Evolutionary conservation across 2,797 vertebrate species (phyloP), one percentile per base, ranked within the genome.

Genomic region (Liasis olivaceus): DNA sequence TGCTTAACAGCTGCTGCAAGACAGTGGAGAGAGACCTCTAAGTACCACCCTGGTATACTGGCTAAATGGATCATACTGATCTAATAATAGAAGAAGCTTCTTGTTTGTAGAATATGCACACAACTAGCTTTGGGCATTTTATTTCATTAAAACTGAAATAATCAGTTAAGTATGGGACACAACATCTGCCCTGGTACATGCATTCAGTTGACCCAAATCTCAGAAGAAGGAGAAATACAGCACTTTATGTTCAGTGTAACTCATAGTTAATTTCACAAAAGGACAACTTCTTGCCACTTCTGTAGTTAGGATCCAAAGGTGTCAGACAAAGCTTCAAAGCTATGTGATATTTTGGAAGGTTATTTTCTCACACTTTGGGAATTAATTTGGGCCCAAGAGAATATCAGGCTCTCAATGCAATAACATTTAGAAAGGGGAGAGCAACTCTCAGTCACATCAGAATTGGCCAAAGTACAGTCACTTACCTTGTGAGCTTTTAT

Each of bases 381-480:
- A 96, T 96, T 96, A 97, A 96, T 96, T 92, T 87, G 89, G 94
- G 63, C 91, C 20, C 95, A 96, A 94, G 94, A 95, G 95, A 94
- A 92, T 93, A 88, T 90, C 90, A 54, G 92, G 89, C 89, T 94
- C 66, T 85, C 94, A 24, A 0, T 93, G 93, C 89, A 88, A 93
- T 92, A 95, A 96, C 91, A 93, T 96, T 97, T 95, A 92, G 94
- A 97, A 97, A 95, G 95, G 96, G 94, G 91, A 94, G 94, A 81
- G 93, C 89, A 56, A 89, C 92, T 96, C 90, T 93, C 59, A 96
- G 91, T 87, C 94, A 93, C 91, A 95, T 96, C 94, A 93, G 93
- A 96, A 96, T 51, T 95, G 96, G 94, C 92, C 88, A 94, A 92
- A 90, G 91, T 95, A 94, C 92, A 86, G 89, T 92, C 91, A 90